Base-by-base conservation (phyloP, 30 jellyfish, hydroid and myxozoan genomes). In the Catostylus mosaicus region DNA sequence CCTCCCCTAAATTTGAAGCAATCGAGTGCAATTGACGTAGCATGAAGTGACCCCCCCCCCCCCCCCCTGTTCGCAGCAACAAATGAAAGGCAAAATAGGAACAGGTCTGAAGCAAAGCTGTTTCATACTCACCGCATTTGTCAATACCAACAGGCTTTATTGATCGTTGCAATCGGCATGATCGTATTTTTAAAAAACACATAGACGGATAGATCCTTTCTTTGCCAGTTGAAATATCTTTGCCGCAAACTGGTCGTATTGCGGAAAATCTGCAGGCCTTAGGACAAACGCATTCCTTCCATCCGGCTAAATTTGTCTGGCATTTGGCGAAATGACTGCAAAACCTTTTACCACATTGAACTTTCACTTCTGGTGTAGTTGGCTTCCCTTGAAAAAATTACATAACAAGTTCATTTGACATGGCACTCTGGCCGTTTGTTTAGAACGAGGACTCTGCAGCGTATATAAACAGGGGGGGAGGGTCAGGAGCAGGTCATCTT, bases 321-420 rank as follows among this genome's bases (percentile, higher is more conserved):
- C 90, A 79, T 45, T 79, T 52, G 18, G 90, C 68, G 73, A 56
- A 79, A 61, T 59, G 68, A 18, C 30, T 14, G 61, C 90, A 79
- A 7, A n/a, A 29, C 20, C 68, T 73, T 22, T 40, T 43, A 0
- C 82, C 90, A 47, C 90, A 79, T 12, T 27, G 76, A n/a, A 30
- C 87, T 54, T 4, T 3, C 71, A 23, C 3, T 19, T 5, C 71
- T 18, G 37, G 19, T n/a, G 71, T 59, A 4, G 19, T 59, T 59
- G 71, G 36, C 26, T 59, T 19, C 38, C 71, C 71, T 59, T 24
- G 38, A 23, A 59, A 26, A 48, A 16, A 16, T 3, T 16, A 48
- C 4, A 48, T 40, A 40, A 40, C 11, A 7, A 40, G n/a, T n/a
- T n/a, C n/a, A n/a, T n/a, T n/a, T n/a, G n/a, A n/a, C n/a, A n/a